Evolutionary conservation across 2,797 vertebrate species (phyloP), one percentile per base, ranked within the genome.

Genomic region (Acrossocheilus wenchowensis): DNA sequence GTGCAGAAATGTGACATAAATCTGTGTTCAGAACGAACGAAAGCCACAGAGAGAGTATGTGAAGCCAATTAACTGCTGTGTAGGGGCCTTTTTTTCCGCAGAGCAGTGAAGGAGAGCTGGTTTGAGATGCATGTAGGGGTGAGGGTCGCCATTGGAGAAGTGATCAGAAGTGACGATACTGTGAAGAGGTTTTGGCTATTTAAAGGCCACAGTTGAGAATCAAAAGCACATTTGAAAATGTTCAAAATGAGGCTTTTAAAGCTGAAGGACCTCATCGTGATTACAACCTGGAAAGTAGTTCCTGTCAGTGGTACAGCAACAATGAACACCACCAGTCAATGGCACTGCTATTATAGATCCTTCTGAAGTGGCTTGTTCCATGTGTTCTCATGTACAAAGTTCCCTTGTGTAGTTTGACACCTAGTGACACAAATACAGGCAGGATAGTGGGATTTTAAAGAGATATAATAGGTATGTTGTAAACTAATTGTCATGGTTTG

Each of bases 1-100:
- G 48, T 87, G 64, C 78, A 83, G 66, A 87, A 86, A 85, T 77
- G 83, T 88, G 57, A 79, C 91, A 90, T 90, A 91, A 91, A 92
- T 91, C 90, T 90, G 73, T 81, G 86, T 74, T 68, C 80, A 88
- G 86, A 87, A 26, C 1, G 17, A 57, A 78, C 45, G 57, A 87
- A 90, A 84, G 75, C 86, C 68, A 48, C 75, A 83, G 85, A 71
- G 81, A 87, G 87, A 87, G 88, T 72, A 74, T 11, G 73, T 57
- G 62, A 82, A 86, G 86, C 81, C 88, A 90, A 86, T 89, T 88
- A 90, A 85, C 78, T 88, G 48, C 82, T 84, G 86, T 90, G 43
- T 45, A 11, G 84, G 83, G 89, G 84, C 50, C 39, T 68, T 86
- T 69, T 39, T 88, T 86, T 87, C 68, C 75, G 12, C 26, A 12